Conservation (phyloP, 2,113 vertebrate genomes). For the Gasterosteus nipponicus region DNA sequence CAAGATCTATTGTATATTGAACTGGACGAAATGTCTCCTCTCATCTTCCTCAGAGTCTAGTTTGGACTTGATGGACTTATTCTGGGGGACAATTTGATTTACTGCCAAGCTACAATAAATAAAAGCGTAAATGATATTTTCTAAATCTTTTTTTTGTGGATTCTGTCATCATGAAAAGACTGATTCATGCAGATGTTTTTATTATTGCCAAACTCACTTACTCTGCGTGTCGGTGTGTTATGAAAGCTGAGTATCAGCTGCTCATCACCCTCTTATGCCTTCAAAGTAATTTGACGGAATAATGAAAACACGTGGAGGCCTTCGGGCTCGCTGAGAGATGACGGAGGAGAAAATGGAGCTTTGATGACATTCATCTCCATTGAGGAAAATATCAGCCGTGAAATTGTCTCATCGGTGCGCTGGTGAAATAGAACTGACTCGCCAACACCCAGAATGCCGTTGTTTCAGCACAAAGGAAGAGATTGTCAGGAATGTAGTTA, state of each 20-base stretch:
- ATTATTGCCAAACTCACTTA: not conserved
- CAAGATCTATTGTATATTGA: no score
- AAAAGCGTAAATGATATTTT: no score
- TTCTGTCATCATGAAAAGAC: not conserved
- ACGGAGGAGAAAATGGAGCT: slow-evolving; percentile 9
- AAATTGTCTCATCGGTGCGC: slow-evolving; percentile 22
- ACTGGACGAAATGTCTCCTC: no score
- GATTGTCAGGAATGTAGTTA: slow-evolving; percentile 20
- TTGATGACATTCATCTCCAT: slow-evolving; percentile 7
- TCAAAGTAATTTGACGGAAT: not conserved
- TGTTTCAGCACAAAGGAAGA: slow-evolving; percentile 11
- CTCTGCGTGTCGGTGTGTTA: not conserved
- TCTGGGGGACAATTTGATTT: not conserved
- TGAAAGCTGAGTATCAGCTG: not conserved
- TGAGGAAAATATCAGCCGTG: slow-evolving; percentile 28
- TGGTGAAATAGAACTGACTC: slow-evolving; percentile 11
- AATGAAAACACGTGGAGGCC: not conserved
- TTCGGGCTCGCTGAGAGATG: not conserved
- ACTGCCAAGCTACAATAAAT: no score
- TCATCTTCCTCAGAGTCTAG: not conserved
- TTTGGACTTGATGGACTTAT: not conserved
- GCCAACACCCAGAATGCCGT: not conserved
- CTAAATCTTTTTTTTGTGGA: not conserved
- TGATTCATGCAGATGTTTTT: not conserved
- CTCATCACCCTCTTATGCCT: not conserved